phyloP scores from a whole-genome alignment of 2,888 invertebrate genomes.

The Aporophyla nigra region DNA sequence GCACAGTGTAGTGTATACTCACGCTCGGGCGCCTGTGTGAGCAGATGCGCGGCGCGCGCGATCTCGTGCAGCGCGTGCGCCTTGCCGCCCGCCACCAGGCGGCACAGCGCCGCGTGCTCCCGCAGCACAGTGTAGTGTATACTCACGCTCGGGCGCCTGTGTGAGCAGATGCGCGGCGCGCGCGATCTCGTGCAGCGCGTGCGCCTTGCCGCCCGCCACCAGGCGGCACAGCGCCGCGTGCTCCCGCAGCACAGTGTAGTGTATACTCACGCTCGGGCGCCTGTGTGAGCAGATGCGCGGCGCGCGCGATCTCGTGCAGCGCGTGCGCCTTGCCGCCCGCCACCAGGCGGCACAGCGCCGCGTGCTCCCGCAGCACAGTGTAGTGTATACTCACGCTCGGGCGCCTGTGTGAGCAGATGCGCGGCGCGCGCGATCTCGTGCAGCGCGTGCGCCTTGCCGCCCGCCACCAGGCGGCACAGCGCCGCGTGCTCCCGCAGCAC shows the following conservation, averaged over 20 bases:
- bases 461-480: constrained; percentile 92
- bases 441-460: constrained; percentile 93
- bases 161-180: constrained; percentile 75
- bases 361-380: constrained; percentile 54
- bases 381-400: no score
- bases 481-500: constrained; percentile 54
- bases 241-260: constrained; percentile 58
- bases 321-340: constrained; percentile 92
- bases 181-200: constrained; percentile 95
- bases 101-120: constrained; percentile 75
- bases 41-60: constrained; percentile 77
- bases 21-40: constrained; percentile 78
- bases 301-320: constrained; percentile 93
- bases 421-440: constrained; percentile 92
- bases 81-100: constrained; percentile 13
- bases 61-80: constrained; percentile 96
- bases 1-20: no score
- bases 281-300: constrained; percentile 68
- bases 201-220: constrained; percentile 82
- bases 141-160: constrained; percentile 81
- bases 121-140: constrained; percentile 63
- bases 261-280: constrained; percentile 82
- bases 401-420: constrained; percentile 67
- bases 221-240: constrained; percentile 93
- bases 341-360: constrained; percentile 93